A percentile compares a stretch with the other conserved stretches of the same genome.
Conservation (phyloP, 2,113 vertebrate genomes). For the Mobula hypostoma region DNA sequence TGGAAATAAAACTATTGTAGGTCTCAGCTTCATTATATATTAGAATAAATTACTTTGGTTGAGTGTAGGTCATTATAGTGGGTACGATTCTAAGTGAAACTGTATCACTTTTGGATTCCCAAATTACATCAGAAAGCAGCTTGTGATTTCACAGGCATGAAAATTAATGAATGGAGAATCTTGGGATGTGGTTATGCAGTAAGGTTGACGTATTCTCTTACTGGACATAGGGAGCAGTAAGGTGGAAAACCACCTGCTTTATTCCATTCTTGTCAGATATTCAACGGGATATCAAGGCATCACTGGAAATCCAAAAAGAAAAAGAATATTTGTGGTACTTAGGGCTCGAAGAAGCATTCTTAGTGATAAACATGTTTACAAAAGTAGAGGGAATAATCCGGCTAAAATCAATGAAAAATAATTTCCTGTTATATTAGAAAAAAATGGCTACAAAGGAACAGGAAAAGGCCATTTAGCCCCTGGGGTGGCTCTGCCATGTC, state of each 20-base stretch:
- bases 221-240: not conserved
- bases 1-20: not conserved
- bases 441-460: too few relatives aligned
- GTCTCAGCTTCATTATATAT: not conserved
- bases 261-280: not conserved
- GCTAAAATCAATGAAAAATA: too few relatives aligned
- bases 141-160: not conserved
- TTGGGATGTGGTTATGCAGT: not conserved
- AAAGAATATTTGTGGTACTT: not conserved
- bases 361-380: not conserved
- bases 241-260: not conserved
- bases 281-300: not conserved
- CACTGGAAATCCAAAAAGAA: not conserved
- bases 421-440: too few relatives aligned
- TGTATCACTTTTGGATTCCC: not conserved
- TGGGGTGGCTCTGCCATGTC: too few relatives aligned
- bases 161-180: slow-evolving; percentile 1
- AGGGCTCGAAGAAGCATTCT: not conserved
- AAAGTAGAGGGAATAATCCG: not conserved
- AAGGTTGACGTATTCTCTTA: not conserved
- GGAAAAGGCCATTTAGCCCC: too few relatives aligned
- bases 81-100: not conserved
- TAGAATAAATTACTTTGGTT: not conserved
- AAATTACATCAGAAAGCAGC: not conserved
- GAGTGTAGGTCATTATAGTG: not conserved